Conservation (phyloP, 2,888 invertebrate species). For the Timandra comae region DNA sequence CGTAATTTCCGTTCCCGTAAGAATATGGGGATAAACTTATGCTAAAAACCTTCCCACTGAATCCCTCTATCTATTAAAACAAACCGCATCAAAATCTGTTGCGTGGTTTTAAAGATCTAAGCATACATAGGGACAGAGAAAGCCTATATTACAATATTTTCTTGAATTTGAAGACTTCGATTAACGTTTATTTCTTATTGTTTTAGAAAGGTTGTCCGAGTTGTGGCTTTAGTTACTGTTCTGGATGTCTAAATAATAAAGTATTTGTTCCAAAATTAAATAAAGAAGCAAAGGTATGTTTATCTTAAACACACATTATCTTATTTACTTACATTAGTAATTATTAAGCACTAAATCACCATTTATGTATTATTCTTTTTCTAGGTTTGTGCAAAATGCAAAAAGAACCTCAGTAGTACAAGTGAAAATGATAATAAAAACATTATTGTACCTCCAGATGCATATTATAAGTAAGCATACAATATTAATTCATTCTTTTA, state of each 20-base stretch:
- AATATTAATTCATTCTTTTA: background rate
- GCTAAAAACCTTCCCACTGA: no score
- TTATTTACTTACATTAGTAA: no score
- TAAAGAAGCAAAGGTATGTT: constrained; percentile 81
- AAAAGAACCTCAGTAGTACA: constrained; percentile 26
- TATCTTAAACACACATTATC: constrained; percentile 15
- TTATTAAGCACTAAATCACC: no score
- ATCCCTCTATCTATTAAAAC: no score
- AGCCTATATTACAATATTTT: no score
- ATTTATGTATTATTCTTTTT: constrained; percentile 5
- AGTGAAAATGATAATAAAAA: constrained; percentile 17
- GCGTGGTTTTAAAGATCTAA: no score
- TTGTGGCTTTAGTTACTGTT: constrained; percentile 90
- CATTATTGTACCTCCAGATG: constrained; percentile 65
- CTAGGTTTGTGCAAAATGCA: constrained; percentile 63
- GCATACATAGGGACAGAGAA: no score
- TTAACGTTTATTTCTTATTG: no score
- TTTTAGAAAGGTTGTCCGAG: constrained; percentile 88
- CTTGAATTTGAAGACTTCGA: no score
- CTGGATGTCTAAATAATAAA: constrained; percentile 86
- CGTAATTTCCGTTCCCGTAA: no score
- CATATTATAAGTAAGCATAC: constrained; percentile 71
- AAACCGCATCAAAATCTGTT: no score
- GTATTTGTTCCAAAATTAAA: constrained; percentile 79
- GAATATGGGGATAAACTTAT: no score